Evolutionary conservation across 2,113 vertebrate genomes (phyloP).

Genomic region (Pleuronectes platessa): DNA sequence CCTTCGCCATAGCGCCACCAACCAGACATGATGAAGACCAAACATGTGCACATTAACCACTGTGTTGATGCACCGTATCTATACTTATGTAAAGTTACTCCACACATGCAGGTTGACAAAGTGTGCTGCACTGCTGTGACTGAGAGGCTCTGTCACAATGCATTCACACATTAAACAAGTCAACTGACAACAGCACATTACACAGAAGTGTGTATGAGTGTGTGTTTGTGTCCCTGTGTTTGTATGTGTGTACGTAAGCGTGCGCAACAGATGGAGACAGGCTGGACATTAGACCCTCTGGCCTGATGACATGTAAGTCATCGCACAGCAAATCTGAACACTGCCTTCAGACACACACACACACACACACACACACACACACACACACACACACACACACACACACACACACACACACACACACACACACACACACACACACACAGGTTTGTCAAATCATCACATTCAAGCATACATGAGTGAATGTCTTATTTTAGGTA

Average conservation of each 20-base stretch:
- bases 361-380: conserved; percentile 16
- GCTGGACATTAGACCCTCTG: conserved; percentile 69
- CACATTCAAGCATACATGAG: conserved; percentile 16
- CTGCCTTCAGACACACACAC: conserved; percentile 33
- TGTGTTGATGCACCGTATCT: not conserved
- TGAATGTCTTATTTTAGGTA: conserved; percentile 1
- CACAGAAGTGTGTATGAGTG: not conserved
- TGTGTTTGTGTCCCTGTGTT: not conserved
- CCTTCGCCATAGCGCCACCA: conserved; percentile 32
- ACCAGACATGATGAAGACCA: conserved; percentile 8
- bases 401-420: conserved; percentile 28
- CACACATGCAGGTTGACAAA: not conserved
- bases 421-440: conserved; percentile 28
- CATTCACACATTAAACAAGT: conserved; percentile 37
- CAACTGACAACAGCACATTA: conserved; percentile 33
- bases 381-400: conserved; percentile 26
- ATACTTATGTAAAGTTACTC: not conserved
- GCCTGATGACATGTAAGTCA: conserved; percentile 64
- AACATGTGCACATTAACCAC: not conserved
- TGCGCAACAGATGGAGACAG: conserved; percentile 65
- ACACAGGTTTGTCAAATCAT: conserved; percentile 20
- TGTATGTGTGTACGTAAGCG: conserved; percentile 5
- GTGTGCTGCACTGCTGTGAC: not conserved
- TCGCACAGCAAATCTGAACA: conserved; percentile 59
- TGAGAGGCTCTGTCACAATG: conserved; percentile 14